These are phyloP conservation scores for Tonatia bakeri DNA, from an alignment of 2,113 vertebrate genomes.

Conservation along the genomic window DNA sequence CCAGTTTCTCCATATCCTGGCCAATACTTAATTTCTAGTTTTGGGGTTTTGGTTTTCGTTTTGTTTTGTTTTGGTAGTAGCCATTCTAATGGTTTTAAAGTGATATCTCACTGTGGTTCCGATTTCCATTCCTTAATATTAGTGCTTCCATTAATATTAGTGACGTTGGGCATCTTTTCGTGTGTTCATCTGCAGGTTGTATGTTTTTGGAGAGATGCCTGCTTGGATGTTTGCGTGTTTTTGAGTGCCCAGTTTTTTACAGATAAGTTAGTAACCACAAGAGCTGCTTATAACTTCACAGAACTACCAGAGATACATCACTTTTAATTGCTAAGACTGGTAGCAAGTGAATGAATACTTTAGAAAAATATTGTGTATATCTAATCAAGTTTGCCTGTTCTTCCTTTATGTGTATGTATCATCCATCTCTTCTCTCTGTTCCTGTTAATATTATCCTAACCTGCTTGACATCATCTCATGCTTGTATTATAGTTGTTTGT, in stretches of 20 bases:
- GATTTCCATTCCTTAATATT: neutral
- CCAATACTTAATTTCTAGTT: neutral
- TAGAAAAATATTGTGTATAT: neutral
- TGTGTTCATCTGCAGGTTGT: neutral
- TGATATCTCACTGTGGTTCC: neutral
- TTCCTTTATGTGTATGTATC: neutral
- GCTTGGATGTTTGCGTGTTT: neutral
- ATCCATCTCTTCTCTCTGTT: neutral
- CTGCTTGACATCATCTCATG: neutral
- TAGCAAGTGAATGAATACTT: slow-evolving; percentile 1
- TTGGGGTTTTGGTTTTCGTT: neutral
- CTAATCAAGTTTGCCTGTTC: neutral
- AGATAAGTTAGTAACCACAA: neutral
- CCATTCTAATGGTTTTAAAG: neutral
- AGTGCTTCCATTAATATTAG: neutral
- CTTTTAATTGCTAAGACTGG: neutral
- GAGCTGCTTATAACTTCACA: neutral
- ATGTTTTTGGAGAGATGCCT: neutral
- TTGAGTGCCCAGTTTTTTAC: neutral
- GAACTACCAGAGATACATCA: neutral
- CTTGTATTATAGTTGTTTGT: neutral
- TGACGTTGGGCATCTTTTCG: neutral
- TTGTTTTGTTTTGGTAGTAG: neutral
- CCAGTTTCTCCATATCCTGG: neutral
- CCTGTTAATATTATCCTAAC: neutral